Evolutionary conservation across 2,113 vertebrate genomes (phyloP).

Genomic region (Puma concolor): DNA sequence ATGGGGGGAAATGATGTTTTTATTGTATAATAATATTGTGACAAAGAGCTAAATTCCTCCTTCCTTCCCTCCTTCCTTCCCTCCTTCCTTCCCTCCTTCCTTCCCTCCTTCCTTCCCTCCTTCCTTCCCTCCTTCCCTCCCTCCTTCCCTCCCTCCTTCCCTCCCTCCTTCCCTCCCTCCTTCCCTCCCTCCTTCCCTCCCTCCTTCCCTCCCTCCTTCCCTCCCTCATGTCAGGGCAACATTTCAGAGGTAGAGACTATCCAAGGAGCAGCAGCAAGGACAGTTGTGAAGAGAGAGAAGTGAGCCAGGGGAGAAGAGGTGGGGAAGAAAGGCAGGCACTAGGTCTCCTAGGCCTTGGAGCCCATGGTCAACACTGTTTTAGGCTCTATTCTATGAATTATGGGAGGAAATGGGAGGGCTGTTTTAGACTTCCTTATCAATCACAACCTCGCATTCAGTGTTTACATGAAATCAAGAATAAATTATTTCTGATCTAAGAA

Average conservation of each 20-base stretch:
- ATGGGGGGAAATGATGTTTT: not conserved
- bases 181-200: too few relatives aligned
- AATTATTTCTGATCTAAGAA: not conserved
- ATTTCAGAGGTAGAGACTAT: not conserved
- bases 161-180: too few relatives aligned
- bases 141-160: too few relatives aligned
- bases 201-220: rapidly evolving
- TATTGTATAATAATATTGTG: not conserved
- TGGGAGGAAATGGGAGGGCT: not conserved
- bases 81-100: too few relatives aligned
- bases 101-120: not conserved
- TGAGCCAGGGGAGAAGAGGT: not conserved
- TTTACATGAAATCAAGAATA: not conserved
- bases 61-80: not conserved
- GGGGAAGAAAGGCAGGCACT: not conserved
- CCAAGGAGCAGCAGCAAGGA: not conserved
- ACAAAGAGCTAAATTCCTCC: slow-evolving; percentile 22
- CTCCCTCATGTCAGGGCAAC: not conserved
- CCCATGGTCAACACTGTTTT: not conserved
- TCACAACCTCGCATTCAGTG: not conserved
- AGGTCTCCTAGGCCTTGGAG: not conserved
- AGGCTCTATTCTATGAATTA: not conserved
- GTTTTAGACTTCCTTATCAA: not conserved
- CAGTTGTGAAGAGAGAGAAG: not conserved
- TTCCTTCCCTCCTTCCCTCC: rapidly evolving